Conservation (phyloP, 1,140 invertebrate genomes). For the Anastrepha ludens region DNA sequence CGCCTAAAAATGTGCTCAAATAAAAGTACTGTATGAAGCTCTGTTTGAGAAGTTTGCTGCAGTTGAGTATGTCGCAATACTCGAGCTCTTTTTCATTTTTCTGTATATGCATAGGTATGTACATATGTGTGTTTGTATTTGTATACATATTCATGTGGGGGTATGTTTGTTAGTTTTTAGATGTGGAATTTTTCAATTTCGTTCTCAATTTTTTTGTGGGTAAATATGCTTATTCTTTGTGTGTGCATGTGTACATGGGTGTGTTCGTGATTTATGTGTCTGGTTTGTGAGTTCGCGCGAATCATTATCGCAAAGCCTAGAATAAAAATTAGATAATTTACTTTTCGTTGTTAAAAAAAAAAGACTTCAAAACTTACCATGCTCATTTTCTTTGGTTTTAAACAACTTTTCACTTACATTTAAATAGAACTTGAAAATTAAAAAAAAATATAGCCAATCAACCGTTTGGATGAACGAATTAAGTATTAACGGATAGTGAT, state of each 20-base stretch:
- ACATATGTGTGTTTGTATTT: too few relatives aligned
- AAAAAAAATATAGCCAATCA: background rate
- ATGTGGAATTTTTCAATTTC: background rate
- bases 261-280: slow-evolving; percentile 32
- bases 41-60: too few relatives aligned
- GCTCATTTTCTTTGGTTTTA: slow-evolving; percentile 49
- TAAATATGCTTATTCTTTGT: background rate
- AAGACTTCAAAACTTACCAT: slow-evolving; percentile 68
- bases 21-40: too few relatives aligned
- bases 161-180: background rate
- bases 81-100: background rate
- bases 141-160: background rate
- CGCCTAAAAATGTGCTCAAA: background rate
- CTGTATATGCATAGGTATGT: background rate
- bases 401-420: background rate
- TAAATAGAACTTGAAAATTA: background rate
- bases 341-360: slow-evolving; percentile 64
- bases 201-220: background rate
- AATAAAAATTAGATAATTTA: slow-evolving; percentile 74
- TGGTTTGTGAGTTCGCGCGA: background rate
- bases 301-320: slow-evolving; percentile 64
- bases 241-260: slow-evolving; percentile 58
- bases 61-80: background rate
- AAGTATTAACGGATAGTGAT: too few relatives aligned
- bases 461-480: background rate